Evolutionary conservation across 1,140 invertebrate species (phyloP), one percentile per base, ranked within the genome.

Genomic region (Lutraria rhynchaena): DNA sequence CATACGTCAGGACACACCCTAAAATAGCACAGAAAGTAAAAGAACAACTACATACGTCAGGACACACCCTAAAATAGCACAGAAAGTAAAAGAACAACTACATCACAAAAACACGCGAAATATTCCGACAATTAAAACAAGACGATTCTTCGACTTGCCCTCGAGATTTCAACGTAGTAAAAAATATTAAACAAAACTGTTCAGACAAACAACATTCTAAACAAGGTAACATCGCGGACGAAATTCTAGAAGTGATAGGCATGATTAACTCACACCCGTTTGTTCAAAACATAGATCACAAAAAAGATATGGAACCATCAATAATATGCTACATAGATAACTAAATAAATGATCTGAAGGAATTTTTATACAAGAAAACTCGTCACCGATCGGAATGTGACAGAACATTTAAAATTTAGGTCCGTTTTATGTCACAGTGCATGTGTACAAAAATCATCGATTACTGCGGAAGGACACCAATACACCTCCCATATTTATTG

Each of bases 381-480:
- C 37, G 11, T 51, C 33, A 27, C 69, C 69, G 5, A 57, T 71
- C 1, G 69, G 69, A 37, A 71, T 71, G n/a, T n/a, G 69, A 71
- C 69, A 13, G n/a, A n/a, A n/a, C n/a, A n/a, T n/a, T n/a, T 71
- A 55, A 24, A 57, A 57, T 31, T 44, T 71, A 11, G 49, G 44
- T 17, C 33, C n/a, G 3, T 55, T 71, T 44, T 71, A 53, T 71
- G 53, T 71, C 17, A 71, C 69, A 55, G 19, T 57, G 1, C 19
- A 55, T 15, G 69, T 71, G 11, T 71, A 71, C 51, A 71, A 71
- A 37, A 71, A 71, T 22, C 69, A 55, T 22, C 24, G 51, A 55
- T 13, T 71, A 15, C 24, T 55, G 22, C 3, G 33, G 24, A 71
- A 71, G 37, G 19, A 19, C 15, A 55, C 46, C 17, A 51, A 24